Conservation (phyloP, 2,888 invertebrate genomes). For the Trichogramma dendrolimi region DNA sequence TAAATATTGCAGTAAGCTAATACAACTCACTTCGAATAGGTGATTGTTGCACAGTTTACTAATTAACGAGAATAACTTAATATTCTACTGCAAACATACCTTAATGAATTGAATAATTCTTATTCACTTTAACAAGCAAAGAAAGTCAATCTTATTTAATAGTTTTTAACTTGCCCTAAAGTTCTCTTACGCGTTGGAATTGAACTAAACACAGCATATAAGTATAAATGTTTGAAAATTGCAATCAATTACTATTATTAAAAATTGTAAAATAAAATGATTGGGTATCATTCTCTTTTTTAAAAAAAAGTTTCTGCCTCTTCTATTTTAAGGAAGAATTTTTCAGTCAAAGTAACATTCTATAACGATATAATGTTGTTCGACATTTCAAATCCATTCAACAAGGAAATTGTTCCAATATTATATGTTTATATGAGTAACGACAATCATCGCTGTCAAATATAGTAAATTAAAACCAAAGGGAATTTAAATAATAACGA, state of each 20-base stretch:
- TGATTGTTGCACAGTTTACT: too few relatives aligned
- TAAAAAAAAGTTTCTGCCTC: too few relatives aligned
- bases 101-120: constrained; percentile 3
- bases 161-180: too few relatives aligned
- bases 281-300: too few relatives aligned
- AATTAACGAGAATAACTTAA: constrained; percentile 15
- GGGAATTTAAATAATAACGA: too few relatives aligned
- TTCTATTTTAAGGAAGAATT: too few relatives aligned
- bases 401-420: constrained; percentile 9
- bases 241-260: too few relatives aligned
- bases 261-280: too few relatives aligned
- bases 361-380: too few relatives aligned
- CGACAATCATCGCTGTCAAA: constrained; percentile 40
- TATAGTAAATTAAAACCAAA: too few relatives aligned
- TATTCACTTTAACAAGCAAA: constrained; percentile 7
- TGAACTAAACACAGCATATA: background rate
- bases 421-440: constrained; percentile 35
- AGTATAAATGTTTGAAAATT: too few relatives aligned
- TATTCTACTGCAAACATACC: constrained; percentile 4
- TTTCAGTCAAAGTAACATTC: too few relatives aligned
- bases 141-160: constrained; percentile 17
- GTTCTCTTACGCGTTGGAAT: background rate
- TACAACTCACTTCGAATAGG: background rate
- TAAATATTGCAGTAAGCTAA: background rate
- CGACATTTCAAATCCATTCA: background rate